These are phyloP conservation scores for Agrilus mali DNA, from an alignment of 2,888 invertebrate species.

Conservation along the genomic window DNA sequence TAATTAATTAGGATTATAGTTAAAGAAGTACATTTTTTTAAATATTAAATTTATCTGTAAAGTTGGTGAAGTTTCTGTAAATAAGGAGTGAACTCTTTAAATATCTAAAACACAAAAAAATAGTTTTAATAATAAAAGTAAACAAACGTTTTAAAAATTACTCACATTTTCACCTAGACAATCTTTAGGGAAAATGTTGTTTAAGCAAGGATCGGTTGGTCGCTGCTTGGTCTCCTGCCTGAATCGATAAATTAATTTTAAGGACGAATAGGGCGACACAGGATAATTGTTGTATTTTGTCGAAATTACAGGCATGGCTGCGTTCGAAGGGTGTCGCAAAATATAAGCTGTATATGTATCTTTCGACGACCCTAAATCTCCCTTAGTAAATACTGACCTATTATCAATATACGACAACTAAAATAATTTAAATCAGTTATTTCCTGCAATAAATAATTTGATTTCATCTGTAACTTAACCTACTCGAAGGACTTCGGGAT, in stretches of 20 bases:
- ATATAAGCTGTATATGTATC: too few species aligned
- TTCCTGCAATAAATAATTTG: background rate
- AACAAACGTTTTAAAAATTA: background rate
- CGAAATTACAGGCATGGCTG: constrained; percentile 40
- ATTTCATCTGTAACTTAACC: constrained; percentile 9
- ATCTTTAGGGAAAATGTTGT: constrained; percentile 8
- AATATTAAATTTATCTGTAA: too few species aligned
- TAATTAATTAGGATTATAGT: too few species aligned
- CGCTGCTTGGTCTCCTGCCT: background rate
- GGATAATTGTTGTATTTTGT: constrained; percentile 22
- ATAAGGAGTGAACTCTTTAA: constrained; percentile 15
- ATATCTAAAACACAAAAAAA: constrained; percentile 14
- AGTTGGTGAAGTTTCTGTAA: constrained; percentile 13
- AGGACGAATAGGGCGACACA: constrained; percentile 8
- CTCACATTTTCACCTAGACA: background rate
- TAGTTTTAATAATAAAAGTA: background rate
- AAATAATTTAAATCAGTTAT: background rate
- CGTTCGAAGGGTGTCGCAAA: constrained; percentile 32
- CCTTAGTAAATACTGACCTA: too few species aligned
- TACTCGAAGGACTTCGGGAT: constrained; percentile 10
- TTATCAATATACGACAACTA: background rate
- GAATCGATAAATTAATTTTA: constrained; percentile 9
- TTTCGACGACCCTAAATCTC: too few species aligned
- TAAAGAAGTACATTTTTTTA: too few species aligned
- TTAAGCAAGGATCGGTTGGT: constrained; percentile 6